Base-by-base conservation (phyloP, 2,113 vertebrate species). In the Platycercus adscitus region DNA sequence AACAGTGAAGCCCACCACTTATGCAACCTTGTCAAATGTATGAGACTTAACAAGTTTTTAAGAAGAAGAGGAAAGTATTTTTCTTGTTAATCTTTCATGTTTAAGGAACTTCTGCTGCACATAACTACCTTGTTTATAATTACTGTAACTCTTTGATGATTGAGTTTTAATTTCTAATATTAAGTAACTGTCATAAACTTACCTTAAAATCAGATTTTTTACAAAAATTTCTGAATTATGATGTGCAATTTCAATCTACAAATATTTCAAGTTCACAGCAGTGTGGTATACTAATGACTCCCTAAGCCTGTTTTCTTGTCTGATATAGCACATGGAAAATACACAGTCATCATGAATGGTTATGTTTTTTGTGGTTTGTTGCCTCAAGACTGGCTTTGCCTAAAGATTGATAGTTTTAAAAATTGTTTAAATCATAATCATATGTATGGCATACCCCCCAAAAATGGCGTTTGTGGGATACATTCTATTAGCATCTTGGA, bases 361-460 rank as follows among this genome's bases (percentile, higher is more conserved):
- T 11, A 53, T 0, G 0, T 61, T 89, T 71, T 33, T 77, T 85
- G 24, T 2, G 0, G 44, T 46, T 55, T 72, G 2, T 75, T 81
- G 89, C 10, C 5, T 13, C 39, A 44, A 71, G 14, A 8, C 39
- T 43, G 17, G 28, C 26, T 84, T 89, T 78, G 17, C 26, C 37
- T 55, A 21, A 17, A 52, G 18, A 15, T 43, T 7, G 3, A 15
- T 75, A 9, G 13, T 55, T 79, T 37, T 28, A 2, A 60, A 68
- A 84, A 60, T 13, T 60, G 43, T 24, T 83, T 58, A 47, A 53
- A 43, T 50, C 1, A 18, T 63, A 76, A 47, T 39, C 23, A 19
- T 37, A 17, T 24, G 53, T 28, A 14, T 71, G 4, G 3, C 14
- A 10, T 47, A 13, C 4, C 4, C 8, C 12, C 14, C 2, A 0